These are phyloP conservation scores for Lapara coniferarum DNA, from an alignment of 2,888 invertebrate species.

Conservation along the genomic window DNA sequence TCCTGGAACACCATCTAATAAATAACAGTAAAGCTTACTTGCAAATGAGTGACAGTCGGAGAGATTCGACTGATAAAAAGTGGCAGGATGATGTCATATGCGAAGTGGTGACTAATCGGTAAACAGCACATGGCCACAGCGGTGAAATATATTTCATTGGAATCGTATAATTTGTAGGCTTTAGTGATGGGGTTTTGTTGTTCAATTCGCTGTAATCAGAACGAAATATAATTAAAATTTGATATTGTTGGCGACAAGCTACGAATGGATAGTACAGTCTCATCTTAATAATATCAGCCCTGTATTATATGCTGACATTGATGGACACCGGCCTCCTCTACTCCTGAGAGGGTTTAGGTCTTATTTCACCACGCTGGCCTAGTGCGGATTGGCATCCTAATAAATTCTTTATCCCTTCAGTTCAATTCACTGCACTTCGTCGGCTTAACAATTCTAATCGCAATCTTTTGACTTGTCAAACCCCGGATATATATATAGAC, in stretches of 20 bases:
- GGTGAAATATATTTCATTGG: slow-evolving; percentile 16
- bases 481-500: too few relatives aligned
- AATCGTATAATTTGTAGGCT: slow-evolving; percentile 16
- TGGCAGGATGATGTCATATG: slow-evolving; percentile 25
- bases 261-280: too few relatives aligned
- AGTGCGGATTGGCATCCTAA: too few relatives aligned
- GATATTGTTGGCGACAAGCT: neutral
- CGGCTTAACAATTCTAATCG: too few relatives aligned
- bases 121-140: neutral
- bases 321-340: too few relatives aligned
- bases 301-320: too few relatives aligned
- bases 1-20: neutral
- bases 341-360: too few relatives aligned
- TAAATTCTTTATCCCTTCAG: too few relatives aligned
- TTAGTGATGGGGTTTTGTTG: slow-evolving; percentile 8
- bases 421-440: too few relatives aligned
- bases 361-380: too few relatives aligned
- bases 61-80: slow-evolving; percentile 24
- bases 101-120: slow-evolving; percentile 6
- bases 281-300: too few relatives aligned
- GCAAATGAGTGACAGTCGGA: slow-evolving; percentile 18
- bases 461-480: too few relatives aligned
- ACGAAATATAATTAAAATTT: neutral
- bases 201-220: neutral
- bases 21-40: slow-evolving; percentile 21